Percentiles rank a stretch among this genome's conserved stretches.
phyloP scores from a whole-genome alignment of 2,888 invertebrate species.

The Apoderus coryli region DNA sequence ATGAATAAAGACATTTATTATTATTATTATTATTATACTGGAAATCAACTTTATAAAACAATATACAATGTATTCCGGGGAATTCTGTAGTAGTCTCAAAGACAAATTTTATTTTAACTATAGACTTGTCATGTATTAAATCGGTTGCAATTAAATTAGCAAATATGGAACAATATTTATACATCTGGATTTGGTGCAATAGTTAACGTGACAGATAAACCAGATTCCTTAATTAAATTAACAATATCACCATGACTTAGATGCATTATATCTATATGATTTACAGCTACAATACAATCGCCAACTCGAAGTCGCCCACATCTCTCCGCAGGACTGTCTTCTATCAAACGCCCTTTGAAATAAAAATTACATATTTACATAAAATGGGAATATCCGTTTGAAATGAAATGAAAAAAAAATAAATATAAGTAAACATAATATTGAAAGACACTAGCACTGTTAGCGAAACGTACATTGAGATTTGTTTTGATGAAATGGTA shows the following conservation, averaged over 20 bases:
- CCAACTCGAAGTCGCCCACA: constrained; percentile 85
- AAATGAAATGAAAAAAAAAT: constrained; percentile 4
- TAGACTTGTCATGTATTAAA: too few species aligned
- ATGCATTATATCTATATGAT: constrained; percentile 79
- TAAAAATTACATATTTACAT: constrained; percentile 1
- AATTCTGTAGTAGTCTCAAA: too few species aligned
- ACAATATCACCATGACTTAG: constrained; percentile 95
- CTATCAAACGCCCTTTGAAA: constrained; percentile 73
- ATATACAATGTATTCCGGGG: too few species aligned
- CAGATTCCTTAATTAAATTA: constrained; percentile 92
- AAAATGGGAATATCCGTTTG: constrained; percentile 4
- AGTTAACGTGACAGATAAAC: constrained; percentile 75
- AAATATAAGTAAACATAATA: constrained; percentile 4
- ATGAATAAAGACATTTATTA: too few species aligned
- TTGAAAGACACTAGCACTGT: constrained; percentile 3
- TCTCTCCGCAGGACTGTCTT: constrained; percentile 89
- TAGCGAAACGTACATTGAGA: too few species aligned
- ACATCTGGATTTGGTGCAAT: constrained; percentile 50
- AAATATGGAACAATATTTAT: constrained; percentile 21
- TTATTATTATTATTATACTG: too few species aligned
- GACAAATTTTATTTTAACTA: too few species aligned
- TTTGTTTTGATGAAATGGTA: too few species aligned
- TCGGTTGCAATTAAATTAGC: too few species aligned
- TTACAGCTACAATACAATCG: constrained; percentile 91
- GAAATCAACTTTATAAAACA: too few species aligned